phyloP scores from a whole-genome alignment of 2,888 invertebrate genomes.

The Mesochorus sp. region DNA sequence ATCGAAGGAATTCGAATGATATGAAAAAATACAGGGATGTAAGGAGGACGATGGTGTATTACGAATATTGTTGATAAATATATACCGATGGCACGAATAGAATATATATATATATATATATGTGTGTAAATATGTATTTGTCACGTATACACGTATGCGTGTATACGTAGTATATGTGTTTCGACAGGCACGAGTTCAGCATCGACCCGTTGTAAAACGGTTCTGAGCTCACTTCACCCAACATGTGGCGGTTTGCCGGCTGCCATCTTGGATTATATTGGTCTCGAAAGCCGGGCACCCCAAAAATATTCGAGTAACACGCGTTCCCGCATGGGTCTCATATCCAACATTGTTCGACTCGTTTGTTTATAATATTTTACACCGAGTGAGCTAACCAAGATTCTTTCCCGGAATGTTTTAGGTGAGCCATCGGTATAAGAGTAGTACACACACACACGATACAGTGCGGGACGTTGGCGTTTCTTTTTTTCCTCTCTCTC shows the following conservation, averaged over 20 bases:
- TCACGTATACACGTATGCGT: too few relatives aligned
- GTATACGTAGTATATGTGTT: too few relatives aligned
- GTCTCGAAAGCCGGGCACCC: conserved; percentile 88
- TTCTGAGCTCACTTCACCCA: conserved; percentile 77
- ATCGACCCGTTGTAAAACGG: conserved; percentile 63
- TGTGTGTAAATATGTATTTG: too few relatives aligned
- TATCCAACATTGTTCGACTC: conserved; percentile 68
- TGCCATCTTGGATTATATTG: conserved; percentile 91
- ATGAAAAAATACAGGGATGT: too few relatives aligned
- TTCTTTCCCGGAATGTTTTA: conserved; percentile 88
- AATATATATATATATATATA: too few relatives aligned
- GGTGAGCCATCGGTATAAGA: conserved; percentile 81
- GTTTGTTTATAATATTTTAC: conserved; percentile 67
- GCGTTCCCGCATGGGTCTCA: conserved; percentile 74
- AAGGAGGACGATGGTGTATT: too few relatives aligned
- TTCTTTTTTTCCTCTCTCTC: conserved; percentile 63
- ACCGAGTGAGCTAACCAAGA: conserved; percentile 81
- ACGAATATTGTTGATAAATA: too few relatives aligned
- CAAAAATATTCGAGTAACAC: conserved; percentile 78
- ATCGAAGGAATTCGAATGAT: too few relatives aligned
- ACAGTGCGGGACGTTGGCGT: conserved; percentile 66
- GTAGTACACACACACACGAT: conserved; percentile 4
- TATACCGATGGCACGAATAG: too few relatives aligned
- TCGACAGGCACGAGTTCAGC: too few relatives aligned
- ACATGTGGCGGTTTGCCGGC: conserved; percentile 87